A percentile compares a stretch with the other conserved stretches of the same genome.
These are phyloP conservation scores for Peromyscus nudipes DNA, from an alignment of 2,797 vertebrate genomes.

Conservation along the genomic window DNA sequence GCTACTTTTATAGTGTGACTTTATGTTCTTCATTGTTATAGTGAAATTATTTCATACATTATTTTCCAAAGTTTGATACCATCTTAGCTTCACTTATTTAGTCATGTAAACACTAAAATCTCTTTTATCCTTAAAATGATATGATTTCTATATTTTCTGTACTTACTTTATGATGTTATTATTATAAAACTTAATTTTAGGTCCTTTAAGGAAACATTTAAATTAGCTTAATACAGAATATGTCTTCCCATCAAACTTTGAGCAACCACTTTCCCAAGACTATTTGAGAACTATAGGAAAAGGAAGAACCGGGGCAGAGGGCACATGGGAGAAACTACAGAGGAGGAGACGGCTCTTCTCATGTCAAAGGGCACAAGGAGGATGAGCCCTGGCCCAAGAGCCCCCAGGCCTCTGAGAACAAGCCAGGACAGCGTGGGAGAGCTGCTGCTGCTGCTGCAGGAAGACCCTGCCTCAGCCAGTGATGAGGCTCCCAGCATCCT, in stretches of 20 bases:
- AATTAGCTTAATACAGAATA: background rate
- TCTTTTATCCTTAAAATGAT: background rate
- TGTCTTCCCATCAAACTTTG: background rate
- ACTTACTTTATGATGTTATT: background rate
- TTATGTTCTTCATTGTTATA: background rate
- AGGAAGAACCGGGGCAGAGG: background rate
- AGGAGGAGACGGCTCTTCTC: background rate
- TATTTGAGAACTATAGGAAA: background rate
- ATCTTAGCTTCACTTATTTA: background rate
- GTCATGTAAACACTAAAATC: background rate
- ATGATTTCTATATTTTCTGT: background rate
- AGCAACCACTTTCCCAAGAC: background rate
- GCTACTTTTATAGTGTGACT: background rate
- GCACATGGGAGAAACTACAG: background rate
- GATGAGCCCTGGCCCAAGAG: background rate
- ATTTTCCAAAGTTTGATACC: background rate
- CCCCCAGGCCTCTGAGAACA: background rate
- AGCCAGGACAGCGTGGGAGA: background rate
- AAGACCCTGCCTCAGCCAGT: background rate
- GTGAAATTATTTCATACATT: background rate
- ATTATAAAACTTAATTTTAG: background rate
- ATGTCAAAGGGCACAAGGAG: background rate
- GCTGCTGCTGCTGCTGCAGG: background rate
- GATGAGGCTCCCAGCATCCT: background rate
- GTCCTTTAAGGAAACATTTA: background rate